Percentiles rank a stretch among this genome's conserved stretches.
Evolutionary conservation across 2,888 invertebrate genomes (phyloP).

Genomic region (Drosophila borealis): DNA sequence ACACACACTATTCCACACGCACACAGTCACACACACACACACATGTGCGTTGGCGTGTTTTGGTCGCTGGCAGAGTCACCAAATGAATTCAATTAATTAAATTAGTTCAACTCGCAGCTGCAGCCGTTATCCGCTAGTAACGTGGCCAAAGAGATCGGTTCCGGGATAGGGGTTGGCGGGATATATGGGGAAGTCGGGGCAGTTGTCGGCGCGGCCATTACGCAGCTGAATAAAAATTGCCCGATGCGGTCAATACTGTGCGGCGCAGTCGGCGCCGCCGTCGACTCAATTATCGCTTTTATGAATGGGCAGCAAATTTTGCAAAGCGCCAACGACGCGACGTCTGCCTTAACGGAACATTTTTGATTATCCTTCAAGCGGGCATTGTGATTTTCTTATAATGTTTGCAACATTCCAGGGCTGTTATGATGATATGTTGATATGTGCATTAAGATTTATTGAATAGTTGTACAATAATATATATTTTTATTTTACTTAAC

Average conservation of each 20-base stretch:
- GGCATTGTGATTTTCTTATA: not conserved
- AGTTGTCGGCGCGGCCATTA: constrained; percentile 57
- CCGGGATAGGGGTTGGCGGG: constrained; percentile 5
- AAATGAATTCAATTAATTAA: constrained; percentile 81
- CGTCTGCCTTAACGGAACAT: constrained; percentile 43
- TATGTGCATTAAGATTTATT: not conserved
- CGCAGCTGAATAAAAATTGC: constrained; percentile 54
- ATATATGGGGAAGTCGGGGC: constrained; percentile 3
- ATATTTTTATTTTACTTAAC: no score
- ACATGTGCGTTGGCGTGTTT: constrained; percentile 23
- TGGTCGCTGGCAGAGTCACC: constrained; percentile 51
- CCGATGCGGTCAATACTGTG: constrained; percentile 52
- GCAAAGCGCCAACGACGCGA: constrained; percentile 51
- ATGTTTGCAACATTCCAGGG: not conserved
- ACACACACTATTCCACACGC: not conserved
- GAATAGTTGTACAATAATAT: no score
- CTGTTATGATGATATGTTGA: no score
- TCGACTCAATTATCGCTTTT: constrained; percentile 75
- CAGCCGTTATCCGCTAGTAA: constrained; percentile 28
- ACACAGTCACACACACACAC: not conserved
- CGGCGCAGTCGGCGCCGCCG: constrained; percentile 24
- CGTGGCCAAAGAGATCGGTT: constrained; percentile 10
- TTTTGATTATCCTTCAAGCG: constrained; percentile 10
- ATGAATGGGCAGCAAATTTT: constrained; percentile 73
- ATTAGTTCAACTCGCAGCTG: constrained; percentile 69